These are phyloP conservation scores for Lampropteryx suffumata DNA, from an alignment of 2,888 invertebrate genomes.

Conservation along the genomic window DNA sequence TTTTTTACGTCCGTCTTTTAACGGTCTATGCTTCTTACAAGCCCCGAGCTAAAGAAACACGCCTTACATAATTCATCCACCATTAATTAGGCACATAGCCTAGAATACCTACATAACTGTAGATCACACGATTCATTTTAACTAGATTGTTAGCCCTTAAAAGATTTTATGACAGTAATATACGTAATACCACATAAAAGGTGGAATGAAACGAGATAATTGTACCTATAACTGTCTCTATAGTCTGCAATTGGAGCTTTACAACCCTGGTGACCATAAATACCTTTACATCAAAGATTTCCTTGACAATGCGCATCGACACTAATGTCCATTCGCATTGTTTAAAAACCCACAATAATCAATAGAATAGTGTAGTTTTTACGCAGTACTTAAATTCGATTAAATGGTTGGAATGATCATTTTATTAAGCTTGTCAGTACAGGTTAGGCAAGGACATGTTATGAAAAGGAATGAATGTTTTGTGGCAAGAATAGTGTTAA, in stretches of 20 bases:
- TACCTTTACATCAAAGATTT: too few species aligned
- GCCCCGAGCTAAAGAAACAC: not conserved
- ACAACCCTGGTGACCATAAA: not conserved
- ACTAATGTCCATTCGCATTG: too few species aligned
- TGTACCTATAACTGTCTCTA: conserved; percentile 41
- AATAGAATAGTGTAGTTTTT: too few species aligned
- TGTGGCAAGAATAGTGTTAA: too few species aligned
- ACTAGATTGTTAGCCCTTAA: conserved; percentile 44
- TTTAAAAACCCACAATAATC: too few species aligned
- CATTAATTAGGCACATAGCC: conserved; percentile 63
- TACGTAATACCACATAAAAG: conserved; percentile 65
- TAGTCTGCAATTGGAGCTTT: not conserved
- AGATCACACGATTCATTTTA: conserved; percentile 30
- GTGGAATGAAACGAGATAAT: conserved; percentile 53
- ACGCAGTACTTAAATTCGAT: too few species aligned
- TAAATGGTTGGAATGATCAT: too few species aligned
- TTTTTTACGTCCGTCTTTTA: not conserved
- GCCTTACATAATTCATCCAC: conserved; percentile 40
- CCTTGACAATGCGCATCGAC: too few species aligned
- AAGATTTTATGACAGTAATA: conserved; percentile 60
- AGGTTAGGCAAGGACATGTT: too few species aligned
- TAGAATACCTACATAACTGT: conserved; percentile 34
- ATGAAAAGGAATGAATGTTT: too few species aligned
- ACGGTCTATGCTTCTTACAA: not conserved
- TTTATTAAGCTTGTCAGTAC: too few species aligned